Evolutionary conservation across 2,888 invertebrate genomes (phyloP), one percentile per base, ranked within the genome.

Genomic region (Eupithecia exiguata): DNA sequence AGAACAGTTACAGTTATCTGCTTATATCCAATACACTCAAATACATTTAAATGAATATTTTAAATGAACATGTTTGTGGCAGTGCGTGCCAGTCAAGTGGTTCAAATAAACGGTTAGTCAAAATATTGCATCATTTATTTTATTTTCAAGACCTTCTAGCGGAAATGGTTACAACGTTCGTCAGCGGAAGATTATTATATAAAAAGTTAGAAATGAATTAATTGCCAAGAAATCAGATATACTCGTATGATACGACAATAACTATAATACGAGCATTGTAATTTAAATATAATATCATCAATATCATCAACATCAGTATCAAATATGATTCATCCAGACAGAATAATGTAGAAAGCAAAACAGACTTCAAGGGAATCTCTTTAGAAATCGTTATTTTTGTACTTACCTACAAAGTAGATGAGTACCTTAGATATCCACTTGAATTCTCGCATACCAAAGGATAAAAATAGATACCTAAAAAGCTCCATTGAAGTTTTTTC

Each of bases 61-160:
- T 76, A 80, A 77, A 77, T 77, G 75, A 77, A 74, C 66, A 70
- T 69, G 67, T 71, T 61, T 68, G 74, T 72, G 67, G 72, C 46
- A 68, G 68, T 66, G 77, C 74, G 79, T 79, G 79, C 74, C 80
- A 79, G 72, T 82, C 76, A 88, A 89, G 89, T 91, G 93, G 92
- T 93, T 92, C 84, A 90, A 92, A 92, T 92, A 93, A 92, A 93
- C 89, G 85, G 90, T 92, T 93, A 93, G 92, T 87, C 89, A 92
- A 91, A 88, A 86, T 82, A 84, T 79, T 10, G n/a, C 30, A 75
- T 74, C 49, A 69, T 76, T 75, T 78, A 83, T 84, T 88, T 86
- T 77, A 82, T 81, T 85, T 81, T n/a, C 36, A 58, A 58, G 5
- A 21, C 58, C 58, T 21, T 1, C 12, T 9, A 49, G n/a, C n/a